Percentiles rank a stretch among this genome's conserved stretches.
phyloP scores from a whole-genome alignment of 2,113 vertebrate genomes.

The Aspiorhynchus laticeps region DNA sequence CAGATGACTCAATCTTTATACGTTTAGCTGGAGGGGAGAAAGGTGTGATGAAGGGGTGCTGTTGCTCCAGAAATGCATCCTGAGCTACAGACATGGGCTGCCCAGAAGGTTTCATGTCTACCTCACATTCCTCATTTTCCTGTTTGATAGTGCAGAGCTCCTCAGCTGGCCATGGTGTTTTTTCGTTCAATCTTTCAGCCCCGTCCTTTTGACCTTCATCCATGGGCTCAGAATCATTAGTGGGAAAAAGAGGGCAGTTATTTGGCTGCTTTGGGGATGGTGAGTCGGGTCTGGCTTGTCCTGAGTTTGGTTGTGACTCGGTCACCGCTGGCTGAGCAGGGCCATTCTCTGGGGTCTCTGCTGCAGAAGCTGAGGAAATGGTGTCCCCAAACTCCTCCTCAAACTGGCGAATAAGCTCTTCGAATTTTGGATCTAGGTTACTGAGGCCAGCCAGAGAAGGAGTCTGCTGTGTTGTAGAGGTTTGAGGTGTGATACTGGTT shows the following conservation, averaged over 20 bases:
- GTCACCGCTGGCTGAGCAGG: constrained; percentile 51
- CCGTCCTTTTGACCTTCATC: constrained; percentile 55
- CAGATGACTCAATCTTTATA: constrained; percentile 92
- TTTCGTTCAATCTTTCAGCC: constrained; percentile 57
- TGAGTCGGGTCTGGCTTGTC: constrained; percentile 62
- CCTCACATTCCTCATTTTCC: constrained; percentile 49
- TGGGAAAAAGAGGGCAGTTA: constrained; percentile 50
- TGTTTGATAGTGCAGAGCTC: constrained; percentile 52
- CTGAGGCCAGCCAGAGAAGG: constrained; percentile 69
- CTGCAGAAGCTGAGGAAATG: constrained; percentile 42
- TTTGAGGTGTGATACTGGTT: constrained; percentile 68
- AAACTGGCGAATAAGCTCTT: constrained; percentile 94
- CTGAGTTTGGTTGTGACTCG: constrained; percentile 63
- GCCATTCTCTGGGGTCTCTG: constrained; percentile 50
- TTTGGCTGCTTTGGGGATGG: constrained; percentile 58
- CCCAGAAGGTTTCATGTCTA: constrained; percentile 37
- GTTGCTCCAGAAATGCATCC: constrained; percentile 61
- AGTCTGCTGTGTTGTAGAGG: constrained; percentile 62
- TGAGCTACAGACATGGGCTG: constrained; percentile 43
- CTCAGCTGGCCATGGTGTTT: constrained; percentile 38
- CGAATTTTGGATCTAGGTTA: constrained; percentile 87
- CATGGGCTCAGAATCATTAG: constrained; percentile 59
- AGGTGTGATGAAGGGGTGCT: constrained; percentile 71
- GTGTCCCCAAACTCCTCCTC: constrained; percentile 93
- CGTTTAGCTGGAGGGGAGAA: constrained; percentile 82